These are phyloP conservation scores for Otolemur crassicaudatus DNA, from an alignment of 2,797 vertebrate species.

Conservation along the genomic window DNA sequence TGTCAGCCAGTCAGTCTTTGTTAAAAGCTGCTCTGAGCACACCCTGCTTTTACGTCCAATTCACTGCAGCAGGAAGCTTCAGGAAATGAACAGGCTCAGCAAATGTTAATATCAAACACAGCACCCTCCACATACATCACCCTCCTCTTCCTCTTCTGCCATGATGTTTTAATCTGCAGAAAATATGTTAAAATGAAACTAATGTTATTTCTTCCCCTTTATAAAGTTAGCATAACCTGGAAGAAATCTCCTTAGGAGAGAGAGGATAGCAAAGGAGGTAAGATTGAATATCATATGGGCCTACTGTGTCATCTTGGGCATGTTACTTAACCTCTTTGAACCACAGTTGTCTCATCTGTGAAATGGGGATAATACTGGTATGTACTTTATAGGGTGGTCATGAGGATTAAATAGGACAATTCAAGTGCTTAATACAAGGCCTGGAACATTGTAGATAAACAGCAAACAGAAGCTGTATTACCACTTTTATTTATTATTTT, in stretches of 20 bases:
- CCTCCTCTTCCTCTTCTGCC: not conserved
- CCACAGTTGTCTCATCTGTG: slow-evolving; percentile 7
- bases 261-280: not conserved
- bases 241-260: not conserved
- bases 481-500: not conserved
- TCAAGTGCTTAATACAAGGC: not conserved
- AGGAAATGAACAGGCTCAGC: not conserved
- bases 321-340: not conserved
- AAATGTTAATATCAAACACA: not conserved
- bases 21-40: slow-evolving; percentile 15
- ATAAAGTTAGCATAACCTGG: not conserved
- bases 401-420: not conserved
- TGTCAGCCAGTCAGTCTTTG: not conserved
- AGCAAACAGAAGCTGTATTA: not conserved
- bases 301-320: not conserved
- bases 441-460: not conserved
- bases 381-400: not conserved
- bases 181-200: not conserved
- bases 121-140: rapidly evolving
- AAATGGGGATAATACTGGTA: not conserved
- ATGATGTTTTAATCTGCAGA: not conserved
- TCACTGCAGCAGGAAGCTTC: not conserved
- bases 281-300: not conserved
- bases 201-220: not conserved
- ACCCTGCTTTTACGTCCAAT: not conserved